A percentile compares a stretch with the other conserved stretches of the same genome.
These are phyloP conservation scores for Silurus lanzhouensis DNA, from an alignment of 2,797 vertebrate genomes.

Conservation along the genomic window DNA sequence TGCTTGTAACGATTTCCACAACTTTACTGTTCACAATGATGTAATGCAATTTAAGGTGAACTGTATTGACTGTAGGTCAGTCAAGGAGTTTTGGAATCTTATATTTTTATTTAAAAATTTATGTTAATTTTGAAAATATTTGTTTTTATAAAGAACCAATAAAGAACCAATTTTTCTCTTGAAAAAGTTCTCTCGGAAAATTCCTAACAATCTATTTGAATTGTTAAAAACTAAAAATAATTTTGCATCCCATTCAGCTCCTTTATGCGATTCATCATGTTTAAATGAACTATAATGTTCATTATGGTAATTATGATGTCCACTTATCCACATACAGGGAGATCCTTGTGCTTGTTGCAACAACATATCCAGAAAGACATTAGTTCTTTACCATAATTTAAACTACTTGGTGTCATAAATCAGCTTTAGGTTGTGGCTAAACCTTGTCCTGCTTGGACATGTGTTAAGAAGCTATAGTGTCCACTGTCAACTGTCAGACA, in stretches of 20 bases:
- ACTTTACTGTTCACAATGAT: background rate
- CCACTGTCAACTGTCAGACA: conserved; percentile 17
- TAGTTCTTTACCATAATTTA: background rate
- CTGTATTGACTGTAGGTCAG: background rate
- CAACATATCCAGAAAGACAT: background rate
- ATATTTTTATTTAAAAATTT: background rate
- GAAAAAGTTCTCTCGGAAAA: background rate
- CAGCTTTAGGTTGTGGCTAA: conserved; percentile 22
- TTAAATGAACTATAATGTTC: conserved; percentile 24
- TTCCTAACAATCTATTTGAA: background rate
- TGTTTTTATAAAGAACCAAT: background rate
- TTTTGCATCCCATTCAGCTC: background rate
- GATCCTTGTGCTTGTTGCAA: background rate
- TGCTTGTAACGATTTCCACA: background rate
- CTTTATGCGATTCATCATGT: background rate
- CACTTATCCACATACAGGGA: background rate
- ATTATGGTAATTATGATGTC: conserved; percentile 7
- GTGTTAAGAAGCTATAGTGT: background rate
- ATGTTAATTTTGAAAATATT: background rate
- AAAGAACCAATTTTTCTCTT: background rate
- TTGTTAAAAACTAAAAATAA: background rate
- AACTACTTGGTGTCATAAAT: conserved; percentile 9
- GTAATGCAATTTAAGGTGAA: background rate
- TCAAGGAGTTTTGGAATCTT: background rate
- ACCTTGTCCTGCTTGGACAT: conserved; percentile 3